A percentile compares a stretch with the other conserved stretches of the same genome.
Evolutionary conservation across 2,113 vertebrate species (phyloP).

Genomic region (Dicrurus megarhynchus): DNA sequence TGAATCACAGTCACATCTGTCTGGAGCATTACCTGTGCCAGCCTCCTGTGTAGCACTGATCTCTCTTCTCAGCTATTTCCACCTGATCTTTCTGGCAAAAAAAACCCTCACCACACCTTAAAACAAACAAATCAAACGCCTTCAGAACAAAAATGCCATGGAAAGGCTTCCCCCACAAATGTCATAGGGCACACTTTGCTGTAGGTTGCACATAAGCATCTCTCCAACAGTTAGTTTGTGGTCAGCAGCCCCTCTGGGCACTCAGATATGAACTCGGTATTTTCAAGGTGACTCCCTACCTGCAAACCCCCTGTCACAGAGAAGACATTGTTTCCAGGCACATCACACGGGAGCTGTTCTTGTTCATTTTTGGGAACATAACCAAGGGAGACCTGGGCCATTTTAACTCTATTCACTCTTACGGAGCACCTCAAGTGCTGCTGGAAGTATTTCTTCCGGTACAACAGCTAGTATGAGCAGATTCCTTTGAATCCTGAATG

Average conservation of each 20-base stretch:
- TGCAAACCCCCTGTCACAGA: not conserved
- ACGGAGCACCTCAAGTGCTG: not conserved
- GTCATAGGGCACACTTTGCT: not conserved
- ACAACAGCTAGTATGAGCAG: not conserved
- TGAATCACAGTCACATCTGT: not conserved
- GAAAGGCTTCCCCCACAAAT: not conserved
- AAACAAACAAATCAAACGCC: not conserved
- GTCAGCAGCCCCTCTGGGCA: not conserved
- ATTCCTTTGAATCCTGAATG: not conserved
- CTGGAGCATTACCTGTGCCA: not conserved
- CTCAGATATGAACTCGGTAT: not conserved
- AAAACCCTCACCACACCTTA: not conserved
- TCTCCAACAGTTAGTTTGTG: not conserved
- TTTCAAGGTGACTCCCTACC: not conserved
- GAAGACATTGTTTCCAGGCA: not conserved
- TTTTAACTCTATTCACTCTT: not conserved
- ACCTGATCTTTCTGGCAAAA: not conserved
- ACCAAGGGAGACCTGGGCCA: not conserved
- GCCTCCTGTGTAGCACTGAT: not conserved
- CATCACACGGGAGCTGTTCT: not conserved
- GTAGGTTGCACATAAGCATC: not conserved
- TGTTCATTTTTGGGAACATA: not conserved
- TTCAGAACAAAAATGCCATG: not conserved
- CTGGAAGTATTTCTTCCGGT: not conserved
- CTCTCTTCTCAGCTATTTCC: not conserved